Evolutionary conservation across 2,113 vertebrate genomes (phyloP), one percentile per base, ranked within the genome.

Genomic region (Proteles cristata): DNA sequence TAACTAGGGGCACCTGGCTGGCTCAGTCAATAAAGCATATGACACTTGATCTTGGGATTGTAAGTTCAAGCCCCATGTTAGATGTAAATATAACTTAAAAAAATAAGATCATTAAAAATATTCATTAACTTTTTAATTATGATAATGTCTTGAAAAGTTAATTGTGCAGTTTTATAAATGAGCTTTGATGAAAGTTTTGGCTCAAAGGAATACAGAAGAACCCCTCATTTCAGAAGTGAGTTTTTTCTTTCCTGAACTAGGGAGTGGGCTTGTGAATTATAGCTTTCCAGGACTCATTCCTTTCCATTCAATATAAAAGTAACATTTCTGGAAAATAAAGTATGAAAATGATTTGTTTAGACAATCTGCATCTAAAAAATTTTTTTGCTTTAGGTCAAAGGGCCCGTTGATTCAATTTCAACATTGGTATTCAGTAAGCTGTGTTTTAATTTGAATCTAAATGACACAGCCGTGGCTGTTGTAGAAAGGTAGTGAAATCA

Each of bases 321-420:
- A 87, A 81, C 50, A 82, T 81, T 93, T 94, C n/a, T 86, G 19
- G 45, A 95, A 97, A 96, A 88, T 55, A 71, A 87, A 81, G n/a
- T 69, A 48, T 76, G 55, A 85, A 95, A 77, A 33, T 9, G 3
- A 76, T 74, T 87, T 92, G n/a, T 55, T 77, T 94, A 80, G 88
- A 58, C 10, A 79, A 26, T 90, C 33, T 83, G 9, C 39, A 45
- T 53, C 79, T 96, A n/a, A 77, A 23, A 83, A 69, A 28, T 31
- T 50, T 83, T 87, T 68, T 89, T 87, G 45, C 61, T 89, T 90
- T 26, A 83, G 28, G 74, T 87, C 69, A 87, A 96, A 93, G 19
- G 9, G 76, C 31, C 17, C 66, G 7, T 11, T 48, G 10, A 93
- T 85, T 97, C 25, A 68, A 61, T 87, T 87, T 96, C 74, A 87